Evolutionary conservation across 2,113 vertebrate species (phyloP).

Genomic region (Machaerirhynchus nigripectus): DNA sequence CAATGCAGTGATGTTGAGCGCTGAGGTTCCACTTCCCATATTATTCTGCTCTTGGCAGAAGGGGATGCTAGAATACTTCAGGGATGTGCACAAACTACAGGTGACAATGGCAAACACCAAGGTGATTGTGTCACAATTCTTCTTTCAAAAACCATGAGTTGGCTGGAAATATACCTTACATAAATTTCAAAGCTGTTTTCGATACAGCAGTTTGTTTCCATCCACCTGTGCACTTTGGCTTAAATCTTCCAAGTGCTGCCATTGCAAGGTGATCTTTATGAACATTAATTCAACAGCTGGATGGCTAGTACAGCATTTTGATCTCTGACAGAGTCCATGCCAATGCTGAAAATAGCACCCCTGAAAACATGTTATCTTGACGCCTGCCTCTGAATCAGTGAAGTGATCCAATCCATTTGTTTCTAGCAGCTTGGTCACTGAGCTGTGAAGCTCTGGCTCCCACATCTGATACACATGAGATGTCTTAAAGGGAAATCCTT

Average conservation of each 20-base stretch:
- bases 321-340: background rate
- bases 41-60: background rate
- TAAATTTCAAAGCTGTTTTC: background rate
- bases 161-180: background rate
- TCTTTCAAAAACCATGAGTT: background rate
- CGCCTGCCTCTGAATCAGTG: background rate
- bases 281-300: background rate
- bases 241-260: background rate
- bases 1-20: background rate
- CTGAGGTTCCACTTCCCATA: background rate
- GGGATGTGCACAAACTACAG: background rate
- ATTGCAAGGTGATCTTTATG: constrained; percentile 14
- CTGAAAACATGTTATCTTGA: constrained; percentile 14
- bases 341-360: constrained; percentile 48
- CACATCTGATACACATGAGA: background rate
- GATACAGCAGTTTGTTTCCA: background rate
- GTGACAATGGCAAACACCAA: background rate
- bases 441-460: constrained; percentile 32
- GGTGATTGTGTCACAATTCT: background rate
- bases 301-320: background rate
- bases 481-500: constrained; percentile 36
- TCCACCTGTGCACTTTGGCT: background rate
- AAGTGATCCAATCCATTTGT: constrained; percentile 45
- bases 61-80: background rate
- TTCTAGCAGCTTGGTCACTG: constrained; percentile 2